These are phyloP conservation scores for Centropristis striata DNA, from an alignment of 2,113 vertebrate genomes.

Conservation along the genomic window DNA sequence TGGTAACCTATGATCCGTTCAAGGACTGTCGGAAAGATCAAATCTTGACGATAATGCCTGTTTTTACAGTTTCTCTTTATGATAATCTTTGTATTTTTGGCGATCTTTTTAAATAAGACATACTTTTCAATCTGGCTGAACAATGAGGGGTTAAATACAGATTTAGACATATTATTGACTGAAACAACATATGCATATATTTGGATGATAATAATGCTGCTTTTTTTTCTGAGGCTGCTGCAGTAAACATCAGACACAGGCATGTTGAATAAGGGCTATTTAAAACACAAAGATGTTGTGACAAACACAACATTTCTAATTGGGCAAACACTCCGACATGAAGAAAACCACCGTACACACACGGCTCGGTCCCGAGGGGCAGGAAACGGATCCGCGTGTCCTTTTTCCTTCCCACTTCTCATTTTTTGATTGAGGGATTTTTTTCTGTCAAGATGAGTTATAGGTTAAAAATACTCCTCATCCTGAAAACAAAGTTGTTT, in stretches of 20 bases:
- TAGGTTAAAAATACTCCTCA: conserved; percentile 52
- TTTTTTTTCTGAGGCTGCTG: neutral
- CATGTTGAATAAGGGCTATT: conserved; percentile 15
- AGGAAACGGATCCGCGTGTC: conserved; percentile 3
- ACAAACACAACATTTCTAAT: conserved; percentile 20
- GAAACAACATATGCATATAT: neutral
- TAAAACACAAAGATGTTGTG: conserved; percentile 14
- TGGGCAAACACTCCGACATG: conserved; percentile 25
- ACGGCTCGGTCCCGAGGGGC: conserved; percentile 13
- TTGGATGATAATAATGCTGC: conserved; percentile 3
- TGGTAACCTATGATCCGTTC: too few relatives aligned
- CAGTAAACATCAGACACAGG: neutral
- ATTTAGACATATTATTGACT: neutral
- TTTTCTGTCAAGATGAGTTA: conserved; percentile 28
- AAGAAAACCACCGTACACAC: neutral
- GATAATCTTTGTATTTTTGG: too few relatives aligned
- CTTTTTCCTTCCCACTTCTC: too few relatives aligned
- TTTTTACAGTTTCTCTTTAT: too few relatives aligned
- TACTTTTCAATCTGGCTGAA: too few relatives aligned
- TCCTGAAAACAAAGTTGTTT: conserved; percentile 33
- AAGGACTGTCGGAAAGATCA: too few relatives aligned
- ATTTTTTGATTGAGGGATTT: conserved; percentile 24
- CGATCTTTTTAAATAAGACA: too few relatives aligned
- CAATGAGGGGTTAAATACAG: neutral
- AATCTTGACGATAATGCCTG: too few relatives aligned